phyloP scores from a whole-genome alignment of 2,888 invertebrate genomes.

The Rambutsinella grinnellia region DNA sequence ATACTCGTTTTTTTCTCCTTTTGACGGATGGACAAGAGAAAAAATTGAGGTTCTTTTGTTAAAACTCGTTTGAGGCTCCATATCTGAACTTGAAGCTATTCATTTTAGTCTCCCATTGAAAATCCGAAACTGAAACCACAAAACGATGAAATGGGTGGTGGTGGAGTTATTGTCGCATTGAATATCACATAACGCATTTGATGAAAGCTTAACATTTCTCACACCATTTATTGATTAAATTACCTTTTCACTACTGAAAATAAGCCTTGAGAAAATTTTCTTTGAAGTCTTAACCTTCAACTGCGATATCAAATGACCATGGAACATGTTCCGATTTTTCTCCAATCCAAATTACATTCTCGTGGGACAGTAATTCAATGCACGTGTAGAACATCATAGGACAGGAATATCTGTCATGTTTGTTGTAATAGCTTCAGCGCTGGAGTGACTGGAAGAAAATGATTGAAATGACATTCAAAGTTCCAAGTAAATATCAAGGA shows the following conservation, averaged over 20 bases:
- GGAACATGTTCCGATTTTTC: too few species aligned
- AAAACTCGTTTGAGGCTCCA: constrained; percentile 1
- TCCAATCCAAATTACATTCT: too few species aligned
- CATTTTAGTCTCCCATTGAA: neutral
- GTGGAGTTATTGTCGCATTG: neutral
- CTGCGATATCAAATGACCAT: too few species aligned
- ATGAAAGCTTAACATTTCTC: constrained; percentile 9
- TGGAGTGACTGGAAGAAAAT: too few species aligned
- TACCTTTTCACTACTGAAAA: constrained; percentile 4
- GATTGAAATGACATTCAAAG: too few species aligned
- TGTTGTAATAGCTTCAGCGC: too few species aligned
- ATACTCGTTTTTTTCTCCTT: neutral
- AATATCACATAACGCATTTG: neutral
- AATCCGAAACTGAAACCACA: neutral
- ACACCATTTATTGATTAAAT: constrained; percentile 26
- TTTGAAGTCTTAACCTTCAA: too few species aligned
- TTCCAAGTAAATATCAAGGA: too few species aligned
- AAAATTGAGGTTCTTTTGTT: neutral
- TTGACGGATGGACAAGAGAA: neutral
- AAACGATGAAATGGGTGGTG: neutral
- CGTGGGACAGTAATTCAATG: too few species aligned
- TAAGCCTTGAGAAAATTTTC: neutral
- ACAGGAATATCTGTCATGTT: too few species aligned
- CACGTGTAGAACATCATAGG: too few species aligned
- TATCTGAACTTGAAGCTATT: neutral